A percentile compares a stretch with the other conserved stretches of the same genome.
Evolutionary conservation across 2,113 vertebrate genomes (phyloP).

Genomic region (Clarias batrachus): DNA sequence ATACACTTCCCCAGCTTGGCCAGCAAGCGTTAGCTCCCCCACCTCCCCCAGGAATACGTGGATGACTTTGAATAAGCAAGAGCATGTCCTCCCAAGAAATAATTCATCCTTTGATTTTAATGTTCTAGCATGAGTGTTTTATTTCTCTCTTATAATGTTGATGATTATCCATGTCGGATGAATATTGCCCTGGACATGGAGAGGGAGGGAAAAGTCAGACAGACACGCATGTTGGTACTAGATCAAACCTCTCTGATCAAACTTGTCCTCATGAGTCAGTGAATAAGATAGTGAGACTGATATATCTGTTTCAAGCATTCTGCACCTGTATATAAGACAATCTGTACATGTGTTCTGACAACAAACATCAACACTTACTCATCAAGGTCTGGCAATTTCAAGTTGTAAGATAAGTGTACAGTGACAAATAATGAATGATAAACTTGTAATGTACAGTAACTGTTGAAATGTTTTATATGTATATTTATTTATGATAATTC

Average conservation of each 20-base stretch:
- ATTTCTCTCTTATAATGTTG: neutral
- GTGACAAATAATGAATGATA: neutral
- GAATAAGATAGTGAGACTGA: neutral
- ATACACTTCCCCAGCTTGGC: too few relatives aligned
- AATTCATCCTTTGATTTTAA: neutral
- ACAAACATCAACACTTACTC: slow-evolving; percentile 22
- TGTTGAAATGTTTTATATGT: neutral
- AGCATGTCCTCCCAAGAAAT: neutral
- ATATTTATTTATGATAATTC: neutral
- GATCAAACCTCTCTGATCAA: neutral
- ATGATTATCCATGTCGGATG: neutral
- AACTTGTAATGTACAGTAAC: neutral
- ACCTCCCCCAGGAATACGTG: neutral
- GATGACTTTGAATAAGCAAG: neutral
- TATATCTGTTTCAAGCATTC: neutral
- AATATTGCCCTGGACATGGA: neutral
- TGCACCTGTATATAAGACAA: neutral
- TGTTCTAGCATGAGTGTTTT: neutral
- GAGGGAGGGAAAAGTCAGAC: neutral
- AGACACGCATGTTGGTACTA: neutral
- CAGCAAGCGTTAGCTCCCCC: neutral
- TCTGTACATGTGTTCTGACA: neutral
- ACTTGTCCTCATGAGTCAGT: neutral
- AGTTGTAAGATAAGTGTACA: neutral
- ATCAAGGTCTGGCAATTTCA: slow-evolving; percentile 1